Evolutionary conservation across 2,113 vertebrate genomes (phyloP), one percentile per base, ranked within the genome.

Genomic region (Scomber japonicus): DNA sequence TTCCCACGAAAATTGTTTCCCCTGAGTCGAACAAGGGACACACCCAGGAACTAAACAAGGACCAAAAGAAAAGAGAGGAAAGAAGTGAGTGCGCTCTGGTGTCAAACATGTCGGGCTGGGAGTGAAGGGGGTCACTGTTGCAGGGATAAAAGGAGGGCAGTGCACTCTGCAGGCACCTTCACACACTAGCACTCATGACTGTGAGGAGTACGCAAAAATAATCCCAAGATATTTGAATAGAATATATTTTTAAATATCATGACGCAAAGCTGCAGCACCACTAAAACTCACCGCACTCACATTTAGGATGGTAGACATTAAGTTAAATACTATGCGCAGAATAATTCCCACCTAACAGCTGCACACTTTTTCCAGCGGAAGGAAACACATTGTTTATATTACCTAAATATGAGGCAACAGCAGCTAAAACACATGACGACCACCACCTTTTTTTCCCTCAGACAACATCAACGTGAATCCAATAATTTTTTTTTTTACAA

Each of bases 1-100:
- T 95, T 95, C 90, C 93, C 95, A 94, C 89, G 94, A 92, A 95
- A 94, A 95, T 78, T 31, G 81, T 95, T 94, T 94, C 92, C 93
- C 94, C 86, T 27, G 90, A 91, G 94, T 92, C 93, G 94, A 94
- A 92, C 85, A 91, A 92, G 88, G 89, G 95, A 89, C 95, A 95
- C 95, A 96, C 94, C 94, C 95, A 88, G 82, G 44, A 89, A 78
- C 82, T 69, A 68, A 68, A 83, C 44, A 71, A 74, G 53, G 40
- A 24, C 15, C 53, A 24, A 66, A 80, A 75, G 75, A 72, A 78
- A 88, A 31, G 78, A 75, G 55, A 80, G 65, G 62, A 81, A 60
- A 75, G 10, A 4, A 73, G 31, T 13, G 46, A 76, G 68, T 61
- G 53, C 55, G 21, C 66, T 3, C 46, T 61, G 59, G 57, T 84